Percentiles rank a stretch among this genome's conserved stretches.
phyloP scores from a whole-genome alignment of 1,140 invertebrate genomes.

The Apis laboriosa region DNA sequence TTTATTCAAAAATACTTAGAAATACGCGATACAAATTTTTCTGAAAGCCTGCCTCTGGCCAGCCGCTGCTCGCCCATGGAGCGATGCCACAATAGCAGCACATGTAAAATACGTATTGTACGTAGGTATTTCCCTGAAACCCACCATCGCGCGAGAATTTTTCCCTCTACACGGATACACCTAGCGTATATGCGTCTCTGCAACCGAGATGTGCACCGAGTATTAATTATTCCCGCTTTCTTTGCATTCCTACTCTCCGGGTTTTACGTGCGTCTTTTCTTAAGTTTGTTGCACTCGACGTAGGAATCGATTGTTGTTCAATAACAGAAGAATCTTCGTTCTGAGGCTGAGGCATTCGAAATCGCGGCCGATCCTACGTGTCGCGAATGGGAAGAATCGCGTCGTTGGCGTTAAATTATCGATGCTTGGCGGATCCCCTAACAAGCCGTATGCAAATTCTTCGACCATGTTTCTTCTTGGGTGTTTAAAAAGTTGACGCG shows the following conservation, averaged over 20 bases:
- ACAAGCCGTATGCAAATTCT: background rate
- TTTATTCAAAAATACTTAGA: too few species aligned
- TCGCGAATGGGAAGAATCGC: background rate
- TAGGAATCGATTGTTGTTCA: background rate
- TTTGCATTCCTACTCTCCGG: background rate
- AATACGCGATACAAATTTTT: too few species aligned
- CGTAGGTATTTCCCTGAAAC: constrained; percentile 42
- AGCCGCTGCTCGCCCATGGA: too few species aligned
- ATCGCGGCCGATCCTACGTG: background rate
- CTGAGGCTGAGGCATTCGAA: too few species aligned
- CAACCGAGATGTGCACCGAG: constrained; percentile 3
- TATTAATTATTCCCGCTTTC: constrained; percentile 41
- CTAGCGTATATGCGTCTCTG: background rate
- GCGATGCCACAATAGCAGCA: too few species aligned
- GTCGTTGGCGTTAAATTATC: background rate
- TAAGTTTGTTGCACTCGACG: background rate
- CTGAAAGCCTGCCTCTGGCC: too few species aligned
- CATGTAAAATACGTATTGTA: background rate
- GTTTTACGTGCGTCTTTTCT: constrained; percentile 25
- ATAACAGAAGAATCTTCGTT: background rate
- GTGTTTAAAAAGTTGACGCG: too few species aligned
- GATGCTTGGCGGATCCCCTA: too few species aligned
- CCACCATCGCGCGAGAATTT: background rate
- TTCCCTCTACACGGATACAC: background rate
- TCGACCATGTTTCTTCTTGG: background rate